These are phyloP conservation scores for Pleuronectes platessa DNA, from an alignment of 2,113 vertebrate genomes.

Conservation along the genomic window DNA sequence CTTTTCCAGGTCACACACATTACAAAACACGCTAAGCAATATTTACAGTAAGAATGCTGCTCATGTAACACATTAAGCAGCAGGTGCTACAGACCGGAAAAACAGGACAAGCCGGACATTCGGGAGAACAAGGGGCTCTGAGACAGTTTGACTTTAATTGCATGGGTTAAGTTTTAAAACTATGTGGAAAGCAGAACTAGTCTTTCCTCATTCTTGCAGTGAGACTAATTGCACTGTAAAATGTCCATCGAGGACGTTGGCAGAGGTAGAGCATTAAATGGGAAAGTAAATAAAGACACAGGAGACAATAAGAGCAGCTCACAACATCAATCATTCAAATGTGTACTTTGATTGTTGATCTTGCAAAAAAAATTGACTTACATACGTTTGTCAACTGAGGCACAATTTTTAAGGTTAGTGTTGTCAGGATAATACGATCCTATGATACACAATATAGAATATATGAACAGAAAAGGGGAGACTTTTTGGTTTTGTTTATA, in stretches of 20 bases:
- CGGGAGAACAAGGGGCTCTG: background rate
- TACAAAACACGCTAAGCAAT: no score
- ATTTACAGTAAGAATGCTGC: no score
- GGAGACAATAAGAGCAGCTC: background rate
- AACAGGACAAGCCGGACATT: conserved; percentile 9
- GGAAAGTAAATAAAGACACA: background rate
- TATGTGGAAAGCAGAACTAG: background rate
- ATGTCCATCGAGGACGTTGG: background rate
- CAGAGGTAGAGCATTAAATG: background rate
- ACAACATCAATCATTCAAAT: no score
- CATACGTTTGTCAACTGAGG: no score
- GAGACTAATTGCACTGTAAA: background rate
- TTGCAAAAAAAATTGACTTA: no score
- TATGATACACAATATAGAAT: no score
- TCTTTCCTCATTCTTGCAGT: background rate
- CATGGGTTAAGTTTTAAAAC: background rate
- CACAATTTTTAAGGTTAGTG: no score
- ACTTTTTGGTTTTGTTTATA: no score
- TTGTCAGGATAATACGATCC: no score
- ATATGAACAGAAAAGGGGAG: no score
- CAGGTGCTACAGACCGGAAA: conserved; percentile 24
- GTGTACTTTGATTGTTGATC: no score
- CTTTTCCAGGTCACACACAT: no score
- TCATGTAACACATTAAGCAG: background rate
- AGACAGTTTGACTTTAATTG: background rate